Percentiles rank a stretch among this genome's conserved stretches.
These are phyloP conservation scores for Florisuga fusca DNA, from an alignment of 2,797 vertebrate species.

Conservation along the genomic window DNA sequence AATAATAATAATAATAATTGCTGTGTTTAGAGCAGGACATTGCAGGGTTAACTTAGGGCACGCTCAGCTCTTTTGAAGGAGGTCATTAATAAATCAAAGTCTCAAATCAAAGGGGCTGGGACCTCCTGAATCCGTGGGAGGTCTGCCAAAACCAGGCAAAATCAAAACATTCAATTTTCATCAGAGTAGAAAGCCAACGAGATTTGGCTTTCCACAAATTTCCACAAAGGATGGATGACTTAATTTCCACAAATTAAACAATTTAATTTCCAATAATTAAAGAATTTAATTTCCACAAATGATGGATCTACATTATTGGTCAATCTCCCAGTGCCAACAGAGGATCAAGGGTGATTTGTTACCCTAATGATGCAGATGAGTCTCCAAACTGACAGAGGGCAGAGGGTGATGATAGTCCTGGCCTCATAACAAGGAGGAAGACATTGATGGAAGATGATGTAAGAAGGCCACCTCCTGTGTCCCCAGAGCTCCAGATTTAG, in stretches of 20 bases:
- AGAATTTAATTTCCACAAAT: background rate
- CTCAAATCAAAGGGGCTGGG: background rate
- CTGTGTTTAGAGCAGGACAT: background rate
- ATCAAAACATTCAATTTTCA: background rate
- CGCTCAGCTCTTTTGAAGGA: background rate
- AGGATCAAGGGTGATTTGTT: background rate
- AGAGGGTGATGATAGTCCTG: background rate
- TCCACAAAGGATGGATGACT: too few relatives aligned
- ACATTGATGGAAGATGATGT: rapidly evolving
- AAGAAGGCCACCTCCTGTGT: background rate
- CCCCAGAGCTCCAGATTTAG: rapidly evolving
- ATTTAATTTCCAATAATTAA: too few relatives aligned
- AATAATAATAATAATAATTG: background rate
- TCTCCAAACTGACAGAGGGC: background rate
- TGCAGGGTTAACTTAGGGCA: background rate
- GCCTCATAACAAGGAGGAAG: rapidly evolving
- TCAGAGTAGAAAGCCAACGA: background rate
- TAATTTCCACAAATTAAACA: too few relatives aligned
- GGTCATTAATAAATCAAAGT: background rate
- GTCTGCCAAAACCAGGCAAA: background rate
- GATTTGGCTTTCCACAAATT: background rate
- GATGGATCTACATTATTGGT: background rate
- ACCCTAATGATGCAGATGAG: background rate
- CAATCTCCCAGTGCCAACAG: rapidly evolving
- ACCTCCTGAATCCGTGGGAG: background rate